phyloP scores from a whole-genome alignment of 2,797 vertebrate genomes.

The Furcifer pardalis region DNA sequence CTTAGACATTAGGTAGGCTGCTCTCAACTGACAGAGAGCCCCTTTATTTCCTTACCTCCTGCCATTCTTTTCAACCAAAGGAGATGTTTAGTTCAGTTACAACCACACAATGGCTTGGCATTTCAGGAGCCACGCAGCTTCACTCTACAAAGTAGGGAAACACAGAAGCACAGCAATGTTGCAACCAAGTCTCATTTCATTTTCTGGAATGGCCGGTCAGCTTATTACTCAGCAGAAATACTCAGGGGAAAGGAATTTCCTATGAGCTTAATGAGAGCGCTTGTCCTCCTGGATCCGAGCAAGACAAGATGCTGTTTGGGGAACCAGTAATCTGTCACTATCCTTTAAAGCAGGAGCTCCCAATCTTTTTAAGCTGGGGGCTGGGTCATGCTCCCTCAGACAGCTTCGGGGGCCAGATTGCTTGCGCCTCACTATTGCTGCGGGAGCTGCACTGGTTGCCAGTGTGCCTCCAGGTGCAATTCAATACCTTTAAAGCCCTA shows the following conservation, averaged over 20 bases:
- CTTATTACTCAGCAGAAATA: background rate
- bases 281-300: background rate
- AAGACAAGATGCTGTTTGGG: background rate
- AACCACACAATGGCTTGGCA: background rate
- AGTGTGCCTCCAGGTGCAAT: too few species aligned
- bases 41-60: background rate
- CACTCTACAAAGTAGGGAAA: background rate
- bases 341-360: too few species aligned
- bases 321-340: background rate
- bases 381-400: too few species aligned
- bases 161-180: background rate
- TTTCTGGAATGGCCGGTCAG: background rate
- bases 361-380: too few species aligned
- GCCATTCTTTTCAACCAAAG: background rate
- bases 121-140: background rate
- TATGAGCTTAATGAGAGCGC: background rate
- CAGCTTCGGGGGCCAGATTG: too few species aligned
- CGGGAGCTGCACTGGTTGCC: too few species aligned
- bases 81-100: background rate
- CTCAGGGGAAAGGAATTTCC: background rate
- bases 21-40: background rate
- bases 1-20: background rate
- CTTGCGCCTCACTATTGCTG: too few species aligned
- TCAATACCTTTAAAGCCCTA: too few species aligned
- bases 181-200: background rate